phyloP scores from a whole-genome alignment of 2,888 invertebrate genomes.

The Cremastinae sp. region DNA sequence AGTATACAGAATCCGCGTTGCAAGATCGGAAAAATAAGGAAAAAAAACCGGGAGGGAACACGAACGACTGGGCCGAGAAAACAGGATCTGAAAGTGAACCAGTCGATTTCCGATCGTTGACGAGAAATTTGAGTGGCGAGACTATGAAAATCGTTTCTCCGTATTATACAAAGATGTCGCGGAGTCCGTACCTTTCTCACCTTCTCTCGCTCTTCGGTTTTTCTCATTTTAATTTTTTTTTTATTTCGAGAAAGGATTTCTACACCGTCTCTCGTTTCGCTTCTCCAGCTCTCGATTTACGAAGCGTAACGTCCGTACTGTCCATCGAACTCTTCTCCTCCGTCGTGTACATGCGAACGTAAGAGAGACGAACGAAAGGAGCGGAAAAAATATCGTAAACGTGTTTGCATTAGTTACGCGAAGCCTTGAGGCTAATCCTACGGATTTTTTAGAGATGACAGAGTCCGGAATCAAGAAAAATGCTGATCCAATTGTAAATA shows the following conservation, averaged over 20 bases:
- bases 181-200: neutral
- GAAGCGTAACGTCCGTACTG: constrained; percentile 34
- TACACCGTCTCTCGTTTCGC: constrained; percentile 31
- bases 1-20: too few species aligned
- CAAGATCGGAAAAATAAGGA: neutral
- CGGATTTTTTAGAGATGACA: neutral
- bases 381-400: neutral
- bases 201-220: constrained; percentile 1
- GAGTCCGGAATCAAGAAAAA: constrained; percentile 8
- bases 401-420: neutral
- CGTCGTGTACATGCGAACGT: neutral
- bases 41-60: neutral
- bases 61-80: constrained; percentile 5
- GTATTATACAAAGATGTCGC: neutral
- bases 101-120: constrained; percentile 40
- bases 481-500: too few species aligned
- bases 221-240: constrained; percentile 19
- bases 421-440: neutral
- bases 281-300: constrained; percentile 35
- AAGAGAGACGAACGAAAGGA: neutral
- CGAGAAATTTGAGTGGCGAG: constrained; percentile 43
- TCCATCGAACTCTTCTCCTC: constrained; percentile 1
- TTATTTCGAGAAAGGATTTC: neutral
- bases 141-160: neutral
- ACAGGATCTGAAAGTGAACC: constrained; percentile 49